These are phyloP conservation scores for Gymnoscopelus microlampas DNA, from an alignment of 2,797 vertebrate genomes.

Conservation along the genomic window DNA sequence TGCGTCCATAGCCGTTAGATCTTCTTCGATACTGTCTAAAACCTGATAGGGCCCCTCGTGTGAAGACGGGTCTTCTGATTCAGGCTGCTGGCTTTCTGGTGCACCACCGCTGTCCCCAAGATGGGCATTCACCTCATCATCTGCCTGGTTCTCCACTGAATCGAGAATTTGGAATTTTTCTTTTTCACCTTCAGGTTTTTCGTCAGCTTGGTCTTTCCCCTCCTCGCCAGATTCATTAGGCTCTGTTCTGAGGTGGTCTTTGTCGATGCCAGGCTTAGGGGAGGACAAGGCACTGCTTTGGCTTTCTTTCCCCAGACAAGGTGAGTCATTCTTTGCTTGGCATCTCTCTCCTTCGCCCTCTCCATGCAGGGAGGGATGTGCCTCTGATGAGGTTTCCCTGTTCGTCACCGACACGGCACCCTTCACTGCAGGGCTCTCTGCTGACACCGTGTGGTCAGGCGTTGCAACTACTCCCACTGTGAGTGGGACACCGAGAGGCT, in stretches of 20 bases:
- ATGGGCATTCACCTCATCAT: constrained; percentile 12
- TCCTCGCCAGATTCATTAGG: not conserved
- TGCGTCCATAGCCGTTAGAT: constrained; percentile 6
- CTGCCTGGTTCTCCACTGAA: constrained; percentile 21
- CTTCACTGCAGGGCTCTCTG: constrained; percentile 36
- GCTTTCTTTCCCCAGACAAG: not conserved
- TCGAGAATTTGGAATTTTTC: constrained; percentile 28
- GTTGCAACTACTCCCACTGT: constrained; percentile 3
- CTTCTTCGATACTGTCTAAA: constrained; percentile 21
- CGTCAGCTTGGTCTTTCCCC: not conserved
- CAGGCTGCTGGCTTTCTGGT: constrained; percentile 1
- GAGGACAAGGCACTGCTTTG: not conserved
- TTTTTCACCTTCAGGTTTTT: not conserved
- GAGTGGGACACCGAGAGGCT: not conserved
- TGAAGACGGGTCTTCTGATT: not conserved
- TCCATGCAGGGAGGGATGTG: constrained; percentile 20
- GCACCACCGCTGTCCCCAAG: not conserved
- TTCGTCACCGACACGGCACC: constrained; percentile 36
- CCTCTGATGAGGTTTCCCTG: constrained; percentile 31
- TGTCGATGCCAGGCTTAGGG: not conserved
- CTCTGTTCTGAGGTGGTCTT: not conserved
- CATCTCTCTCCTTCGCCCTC: not conserved
- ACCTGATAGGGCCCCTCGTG: constrained; percentile 12
- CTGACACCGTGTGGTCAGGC: constrained; percentile 43
- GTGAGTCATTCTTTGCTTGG: constrained; percentile 8